phyloP scores from a whole-genome alignment of 2,888 invertebrate species.

The Macrosoma leucophasiata region DNA sequence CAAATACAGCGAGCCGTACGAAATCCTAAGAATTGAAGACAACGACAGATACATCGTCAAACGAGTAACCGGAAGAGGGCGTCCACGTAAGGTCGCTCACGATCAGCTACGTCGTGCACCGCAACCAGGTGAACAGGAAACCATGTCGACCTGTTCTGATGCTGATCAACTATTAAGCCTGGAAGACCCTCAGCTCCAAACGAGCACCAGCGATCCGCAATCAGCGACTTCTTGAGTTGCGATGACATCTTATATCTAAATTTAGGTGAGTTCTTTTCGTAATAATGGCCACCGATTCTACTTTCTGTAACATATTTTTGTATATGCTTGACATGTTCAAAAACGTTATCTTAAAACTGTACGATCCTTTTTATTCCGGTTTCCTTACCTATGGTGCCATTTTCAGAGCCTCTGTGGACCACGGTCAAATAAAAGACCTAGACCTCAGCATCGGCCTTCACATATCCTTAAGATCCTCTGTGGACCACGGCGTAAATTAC shows the following conservation, averaged over 20 bases:
- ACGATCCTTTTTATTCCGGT: neutral
- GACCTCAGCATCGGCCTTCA: slow-evolving; percentile 9
- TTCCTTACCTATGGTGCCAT: neutral
- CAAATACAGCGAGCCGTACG: slow-evolving; percentile 24
- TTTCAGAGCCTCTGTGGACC: slow-evolving; percentile 16
- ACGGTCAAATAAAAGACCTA: slow-evolving; percentile 11
- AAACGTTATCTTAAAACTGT: too few species aligned
- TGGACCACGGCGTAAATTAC: slow-evolving; percentile 4
- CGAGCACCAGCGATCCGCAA: neutral
- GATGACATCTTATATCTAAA: neutral
- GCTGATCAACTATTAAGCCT: neutral
- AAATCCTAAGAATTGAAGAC: slow-evolving; percentile 19
- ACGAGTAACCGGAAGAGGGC: slow-evolving; percentile 18
- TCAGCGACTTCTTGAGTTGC: neutral
- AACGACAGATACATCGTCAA: slow-evolving; percentile 26
- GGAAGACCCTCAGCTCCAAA: neutral
- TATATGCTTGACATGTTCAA: too few species aligned
- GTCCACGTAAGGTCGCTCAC: slow-evolving; percentile 25
- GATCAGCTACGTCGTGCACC: slow-evolving; percentile 25
- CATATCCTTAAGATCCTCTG: slow-evolving; percentile 7
- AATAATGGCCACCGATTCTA: too few species aligned
- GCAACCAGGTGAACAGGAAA: slow-evolving; percentile 18
- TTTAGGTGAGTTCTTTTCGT: slow-evolving; percentile 1
- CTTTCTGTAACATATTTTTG: too few species aligned
- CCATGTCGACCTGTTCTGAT: slow-evolving; percentile 14